A percentile compares a stretch with the other conserved stretches of the same genome.
Conservation (phyloP, 2,797 vertebrate species). For the Sebastes umbrosus region DNA sequence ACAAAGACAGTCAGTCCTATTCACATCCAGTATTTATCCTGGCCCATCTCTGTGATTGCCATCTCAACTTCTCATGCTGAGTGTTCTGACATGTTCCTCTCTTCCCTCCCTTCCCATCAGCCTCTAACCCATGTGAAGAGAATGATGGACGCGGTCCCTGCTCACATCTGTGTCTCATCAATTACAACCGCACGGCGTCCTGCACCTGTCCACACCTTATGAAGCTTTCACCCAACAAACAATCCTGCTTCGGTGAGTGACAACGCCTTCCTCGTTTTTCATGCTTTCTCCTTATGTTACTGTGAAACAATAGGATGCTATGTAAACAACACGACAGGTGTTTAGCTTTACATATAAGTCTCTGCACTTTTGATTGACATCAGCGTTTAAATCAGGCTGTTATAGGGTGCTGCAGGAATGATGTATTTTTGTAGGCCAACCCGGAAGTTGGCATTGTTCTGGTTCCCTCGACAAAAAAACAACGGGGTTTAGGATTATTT, state of each 20-base stretch:
- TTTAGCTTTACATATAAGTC: constrained; percentile 10
- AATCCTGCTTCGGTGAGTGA: constrained; percentile 91
- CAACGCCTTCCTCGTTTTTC: constrained; percentile 5
- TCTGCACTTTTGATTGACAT: constrained; percentile 2
- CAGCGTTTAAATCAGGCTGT: constrained; percentile 5
- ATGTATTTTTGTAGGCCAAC: background rate
- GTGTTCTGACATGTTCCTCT: background rate
- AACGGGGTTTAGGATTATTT: too few species aligned
- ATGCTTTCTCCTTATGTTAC: background rate
- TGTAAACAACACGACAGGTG: background rate
- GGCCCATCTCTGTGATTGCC: background rate
- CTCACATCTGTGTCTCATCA: constrained; percentile 98
- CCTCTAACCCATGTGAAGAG: constrained; percentile 91
- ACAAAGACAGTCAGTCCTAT: background rate
- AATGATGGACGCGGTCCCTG: constrained; percentile 93
- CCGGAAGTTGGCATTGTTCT: rapidly evolving
- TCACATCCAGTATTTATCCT: background rate
- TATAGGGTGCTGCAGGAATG: background rate
- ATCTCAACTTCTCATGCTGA: background rate
- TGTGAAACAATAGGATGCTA: background rate
- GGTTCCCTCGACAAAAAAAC: too few species aligned
- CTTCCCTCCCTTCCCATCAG: constrained; percentile 68
- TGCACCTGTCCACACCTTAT: constrained; percentile 97
- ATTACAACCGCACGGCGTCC: constrained; percentile 90
- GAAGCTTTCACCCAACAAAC: constrained; percentile 92